Evolutionary conservation across 2,113 vertebrate genomes (phyloP), one percentile per base, ranked within the genome.

Genomic region (Hoplias malabaricus): DNA sequence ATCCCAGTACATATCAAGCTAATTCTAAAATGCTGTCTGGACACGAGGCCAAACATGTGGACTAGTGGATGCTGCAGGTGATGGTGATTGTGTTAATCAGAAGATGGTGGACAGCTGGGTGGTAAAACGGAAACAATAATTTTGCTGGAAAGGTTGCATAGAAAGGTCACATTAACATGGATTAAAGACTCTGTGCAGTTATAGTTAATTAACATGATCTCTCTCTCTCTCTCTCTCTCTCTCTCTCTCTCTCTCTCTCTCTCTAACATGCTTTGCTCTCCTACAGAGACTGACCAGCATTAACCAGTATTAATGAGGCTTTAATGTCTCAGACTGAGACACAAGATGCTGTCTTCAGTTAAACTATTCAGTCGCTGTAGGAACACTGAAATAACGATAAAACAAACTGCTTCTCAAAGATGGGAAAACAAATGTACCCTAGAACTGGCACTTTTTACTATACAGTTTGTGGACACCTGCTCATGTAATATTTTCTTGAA

Each of bases 81-180:
- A 21, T 69, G 73, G 27, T 77, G 74, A 73, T 79, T 73, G 66
- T 61, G 50, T 87, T 85, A 87, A 87, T 86, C 84, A 84, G 62
- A 48, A 65, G 50, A 80, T 76, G 80, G 73, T 82, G 84, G 82
- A 82, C 82, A 82, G 84, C 75, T 82, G 66, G 84, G 50, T 66
- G 80, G 75, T 83, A 84, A 83, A 82, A 79, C 36, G 77, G 50
- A 80, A 88, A 82, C 75, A 81, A 75, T 83, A 80, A 83, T 79
- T 80, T 77, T 84, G 81, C 74, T 75, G 83, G 81, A 87, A 82
- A 83, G 87, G 84, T 77, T 88, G 69, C 80, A 78, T 42, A 71
- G 74, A 81, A 91, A 91, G 90, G 91, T 82, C 90, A 89, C 88
- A 92, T 89, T 90, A 90, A 86, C 88, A 92, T 88, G 85, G 85